phyloP scores from a whole-genome alignment of 2,888 invertebrate genomes.

The Anaspis maculata region DNA sequence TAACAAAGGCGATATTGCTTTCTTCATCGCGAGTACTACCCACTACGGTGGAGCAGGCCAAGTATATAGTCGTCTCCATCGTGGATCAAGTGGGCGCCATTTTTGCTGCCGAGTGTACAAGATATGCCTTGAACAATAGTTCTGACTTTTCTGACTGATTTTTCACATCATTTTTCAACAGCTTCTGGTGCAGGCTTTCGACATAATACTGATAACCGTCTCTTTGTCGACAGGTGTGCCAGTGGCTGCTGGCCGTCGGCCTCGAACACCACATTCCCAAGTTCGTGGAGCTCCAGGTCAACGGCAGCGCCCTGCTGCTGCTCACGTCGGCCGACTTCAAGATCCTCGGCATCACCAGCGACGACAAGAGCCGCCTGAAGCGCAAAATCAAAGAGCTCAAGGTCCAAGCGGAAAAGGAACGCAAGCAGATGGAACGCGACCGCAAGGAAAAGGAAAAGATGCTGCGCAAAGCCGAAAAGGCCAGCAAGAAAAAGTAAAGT shows the following conservation, averaged over 20 bases:
- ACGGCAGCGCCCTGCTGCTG: slow-evolving; percentile 76
- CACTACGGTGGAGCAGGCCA: too few species aligned
- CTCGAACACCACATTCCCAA: slow-evolving; percentile 82
- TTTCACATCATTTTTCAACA: too few species aligned
- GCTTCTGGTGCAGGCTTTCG: too few species aligned
- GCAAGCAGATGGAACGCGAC: slow-evolving; percentile 75
- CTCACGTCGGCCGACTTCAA: slow-evolving; percentile 90
- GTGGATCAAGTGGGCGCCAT: too few species aligned
- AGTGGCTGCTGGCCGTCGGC: slow-evolving; percentile 78
- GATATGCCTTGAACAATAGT: too few species aligned
- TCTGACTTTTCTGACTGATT: too few species aligned
- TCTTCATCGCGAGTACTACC: too few species aligned
- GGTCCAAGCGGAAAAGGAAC: slow-evolving; percentile 61
- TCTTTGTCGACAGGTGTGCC: slow-evolving; percentile 87
- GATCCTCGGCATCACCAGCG: slow-evolving; percentile 67
- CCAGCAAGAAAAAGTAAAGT: slow-evolving; percentile 52
- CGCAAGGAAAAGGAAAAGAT: slow-evolving; percentile 75
- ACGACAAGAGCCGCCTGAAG: slow-evolving; percentile 77
- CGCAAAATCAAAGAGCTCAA: slow-evolving; percentile 79
- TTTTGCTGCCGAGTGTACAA: too few species aligned
- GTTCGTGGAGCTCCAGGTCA: slow-evolving; percentile 82
- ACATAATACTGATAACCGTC: too few species aligned
- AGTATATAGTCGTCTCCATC: too few species aligned
- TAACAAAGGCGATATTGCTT: too few species aligned
- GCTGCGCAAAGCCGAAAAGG: slow-evolving; percentile 74